Evolutionary conservation across 2,888 invertebrate species (phyloP).

Genomic region (Tholera decimalis): DNA sequence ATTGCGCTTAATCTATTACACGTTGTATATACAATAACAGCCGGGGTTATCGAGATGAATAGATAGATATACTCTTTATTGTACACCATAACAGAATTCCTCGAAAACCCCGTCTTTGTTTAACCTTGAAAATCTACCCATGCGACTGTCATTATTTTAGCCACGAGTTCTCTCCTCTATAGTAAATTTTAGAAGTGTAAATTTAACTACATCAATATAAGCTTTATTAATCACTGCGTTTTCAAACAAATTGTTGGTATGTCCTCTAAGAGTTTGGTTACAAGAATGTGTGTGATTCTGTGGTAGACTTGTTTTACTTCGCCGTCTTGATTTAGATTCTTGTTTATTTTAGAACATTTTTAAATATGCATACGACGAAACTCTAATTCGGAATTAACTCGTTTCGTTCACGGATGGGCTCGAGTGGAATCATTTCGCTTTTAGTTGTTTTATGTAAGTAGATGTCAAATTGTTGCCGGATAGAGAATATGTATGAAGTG

Average conservation of each 20-base stretch:
- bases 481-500: background rate
- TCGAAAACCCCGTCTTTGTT: too few species aligned
- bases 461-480: background rate
- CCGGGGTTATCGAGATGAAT: too few species aligned
- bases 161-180: too few species aligned
- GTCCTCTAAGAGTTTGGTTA: conserved; percentile 74
- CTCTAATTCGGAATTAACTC: conserved; percentile 60
- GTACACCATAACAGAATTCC: too few species aligned
- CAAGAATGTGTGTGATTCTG: conserved; percentile 63
- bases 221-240: conserved; percentile 84
- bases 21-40: too few species aligned
- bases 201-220: conserved; percentile 87
- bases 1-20: too few species aligned
- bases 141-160: too few species aligned
- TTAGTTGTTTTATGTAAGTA: conserved; percentile 16
- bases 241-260: conserved; percentile 84
- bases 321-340: conserved; percentile 63
- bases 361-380: conserved; percentile 59
- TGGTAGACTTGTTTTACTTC: conserved; percentile 57
- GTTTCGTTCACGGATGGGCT: conserved; percentile 38
- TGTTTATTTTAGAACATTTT: conserved; percentile 63
- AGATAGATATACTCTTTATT: too few species aligned
- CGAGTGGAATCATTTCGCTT: conserved; percentile 16
- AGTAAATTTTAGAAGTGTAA: conserved; percentile 77
- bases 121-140: too few species aligned